Evolutionary conservation across 2,113 vertebrate species (phyloP).

Genomic region (Gallinago undulata): DNA sequence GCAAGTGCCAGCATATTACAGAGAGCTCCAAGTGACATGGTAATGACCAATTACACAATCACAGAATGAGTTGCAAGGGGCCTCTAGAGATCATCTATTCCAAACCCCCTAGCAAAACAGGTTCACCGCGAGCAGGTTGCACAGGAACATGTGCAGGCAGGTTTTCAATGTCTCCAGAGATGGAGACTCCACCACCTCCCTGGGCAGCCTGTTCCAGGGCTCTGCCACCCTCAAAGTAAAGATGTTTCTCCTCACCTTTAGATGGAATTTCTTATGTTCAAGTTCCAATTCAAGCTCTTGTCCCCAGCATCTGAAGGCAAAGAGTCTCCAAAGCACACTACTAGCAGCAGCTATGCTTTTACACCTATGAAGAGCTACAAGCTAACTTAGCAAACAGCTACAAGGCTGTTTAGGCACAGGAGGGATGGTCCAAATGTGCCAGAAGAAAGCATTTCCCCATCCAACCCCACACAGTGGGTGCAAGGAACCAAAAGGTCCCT

Average conservation of each 20-base stretch:
- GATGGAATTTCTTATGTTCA: too few relatives aligned
- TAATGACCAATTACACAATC: background rate
- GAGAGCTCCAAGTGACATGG: fast-evolving
- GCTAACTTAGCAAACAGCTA: background rate
- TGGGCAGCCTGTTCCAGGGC: too few relatives aligned
- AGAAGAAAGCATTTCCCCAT: background rate
- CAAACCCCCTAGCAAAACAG: too few relatives aligned
- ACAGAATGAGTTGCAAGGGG: too few relatives aligned
- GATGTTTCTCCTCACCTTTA: too few relatives aligned
- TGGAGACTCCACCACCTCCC: too few relatives aligned
- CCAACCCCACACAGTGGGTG: fast-evolving
- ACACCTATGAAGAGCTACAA: background rate
- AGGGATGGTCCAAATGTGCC: fast-evolving
- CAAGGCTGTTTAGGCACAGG: fast-evolving
- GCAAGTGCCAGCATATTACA: background rate
- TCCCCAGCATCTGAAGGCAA: background rate
- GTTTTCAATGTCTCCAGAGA: too few relatives aligned
- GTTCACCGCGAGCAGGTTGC: too few relatives aligned
- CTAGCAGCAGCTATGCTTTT: background rate
- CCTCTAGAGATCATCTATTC: too few relatives aligned
- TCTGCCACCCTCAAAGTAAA: too few relatives aligned
- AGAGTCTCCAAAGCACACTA: background rate
- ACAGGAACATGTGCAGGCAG: too few relatives aligned
- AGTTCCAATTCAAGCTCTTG: too few relatives aligned
- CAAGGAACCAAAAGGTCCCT: background rate